Base-by-base conservation (phyloP, 2,888 invertebrate genomes). In the Dysmachus trigonus region DNA sequence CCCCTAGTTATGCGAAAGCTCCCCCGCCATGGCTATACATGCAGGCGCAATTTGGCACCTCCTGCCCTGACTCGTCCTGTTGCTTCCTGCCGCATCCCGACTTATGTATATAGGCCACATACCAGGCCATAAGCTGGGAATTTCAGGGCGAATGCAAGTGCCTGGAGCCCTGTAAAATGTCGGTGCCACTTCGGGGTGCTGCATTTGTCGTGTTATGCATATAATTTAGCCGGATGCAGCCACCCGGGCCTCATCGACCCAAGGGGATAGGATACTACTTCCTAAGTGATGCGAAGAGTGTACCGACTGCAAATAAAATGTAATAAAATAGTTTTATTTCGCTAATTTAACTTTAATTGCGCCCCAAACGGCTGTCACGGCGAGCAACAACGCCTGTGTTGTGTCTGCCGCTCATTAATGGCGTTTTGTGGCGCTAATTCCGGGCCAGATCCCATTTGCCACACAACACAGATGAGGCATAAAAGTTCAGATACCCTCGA, bases 321-420 rank as follows among this genome's bases (percentile, higher is more conserved):
- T 47, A 79, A 79, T 79, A 79, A 79, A 79, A 79, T 79, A 79
- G 79, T 79, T 79, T 79, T 79, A 79, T 79, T 79, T 51, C 30
- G 22, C 47, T 79, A 79, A 79, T 79, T 79, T 51, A 22, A 51
- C 79, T 79, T 79, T 79, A 79, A 79, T 79, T 79, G 51, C 79
- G 15, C 27, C 27, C 79, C 47, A 51, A 79, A 79, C 51, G 51
- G 79, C 27, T 7, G 79, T 51, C 51, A 38, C 47, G 27, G 47
- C 30, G 79, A 79, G n/a, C 79, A 79, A 79, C 79, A 79, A 62
- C 38, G 76, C 76, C 33, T 76, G 76, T 22, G 33, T 35, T 38
- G 38, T 76, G 35, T 76, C 76, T 38, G 76, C 38, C 35, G 8
- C 38, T 76, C 76, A 76, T 76, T 76, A 76, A 33, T 38, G 76